phyloP scores from a whole-genome alignment of 2,797 vertebrate species.

The Lagocephalus sceleratus region DNA sequence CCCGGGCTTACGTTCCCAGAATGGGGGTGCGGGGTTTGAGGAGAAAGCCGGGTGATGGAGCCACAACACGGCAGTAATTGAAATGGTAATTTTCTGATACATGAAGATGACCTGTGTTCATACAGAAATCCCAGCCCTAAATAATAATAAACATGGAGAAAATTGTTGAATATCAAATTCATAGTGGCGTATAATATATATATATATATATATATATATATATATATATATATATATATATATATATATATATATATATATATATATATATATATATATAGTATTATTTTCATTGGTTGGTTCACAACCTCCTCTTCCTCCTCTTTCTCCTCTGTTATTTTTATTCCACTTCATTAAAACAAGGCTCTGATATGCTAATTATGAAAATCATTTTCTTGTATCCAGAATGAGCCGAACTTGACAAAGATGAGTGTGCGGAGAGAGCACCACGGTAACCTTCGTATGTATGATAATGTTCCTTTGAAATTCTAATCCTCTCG shows the following conservation, averaged over 20 bases:
- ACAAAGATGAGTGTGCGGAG: too few species aligned
- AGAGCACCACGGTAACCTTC: not conserved
- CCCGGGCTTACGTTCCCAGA: slow-evolving; percentile 17
- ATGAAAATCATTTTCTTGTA: too few species aligned
- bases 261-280: too few species aligned
- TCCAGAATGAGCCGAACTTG: too few species aligned
- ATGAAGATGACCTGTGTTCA: slow-evolving; percentile 40
- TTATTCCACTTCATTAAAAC: slow-evolving; percentile 16
- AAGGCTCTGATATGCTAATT: slow-evolving; percentile 32
- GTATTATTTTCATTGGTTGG: too few species aligned
- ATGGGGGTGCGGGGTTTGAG: slow-evolving; percentile 8
- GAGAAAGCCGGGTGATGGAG: slow-evolving; percentile 25
- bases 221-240: too few species aligned
- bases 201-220: not conserved
- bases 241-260: too few species aligned
- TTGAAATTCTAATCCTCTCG: not conserved
- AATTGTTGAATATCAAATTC: slow-evolving; percentile 16
- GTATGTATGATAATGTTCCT: not conserved
- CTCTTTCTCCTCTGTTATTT: slow-evolving; percentile 7
- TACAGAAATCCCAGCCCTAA: slow-evolving; percentile 36
- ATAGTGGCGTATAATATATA: not conserved
- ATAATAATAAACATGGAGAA: slow-evolving; percentile 41
- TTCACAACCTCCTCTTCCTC: not conserved
- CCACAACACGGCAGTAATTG: slow-evolving; percentile 40
- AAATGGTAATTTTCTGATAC: slow-evolving; percentile 61